These are phyloP conservation scores for Ormyrus thymus DNA, from an alignment of 2,888 invertebrate species.

Conservation along the genomic window DNA sequence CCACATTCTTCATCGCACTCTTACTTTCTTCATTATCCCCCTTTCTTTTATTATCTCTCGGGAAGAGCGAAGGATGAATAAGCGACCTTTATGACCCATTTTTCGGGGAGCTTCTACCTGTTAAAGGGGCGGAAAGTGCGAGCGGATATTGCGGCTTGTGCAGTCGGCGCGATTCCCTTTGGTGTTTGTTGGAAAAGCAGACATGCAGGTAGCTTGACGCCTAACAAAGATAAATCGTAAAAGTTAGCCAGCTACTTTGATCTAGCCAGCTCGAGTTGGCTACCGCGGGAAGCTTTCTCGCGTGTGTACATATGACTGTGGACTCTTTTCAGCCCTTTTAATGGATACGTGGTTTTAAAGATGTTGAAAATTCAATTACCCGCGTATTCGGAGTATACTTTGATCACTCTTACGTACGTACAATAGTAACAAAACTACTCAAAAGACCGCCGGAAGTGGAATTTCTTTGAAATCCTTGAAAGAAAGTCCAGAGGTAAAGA, in stretches of 20 bases:
- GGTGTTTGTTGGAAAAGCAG: slow-evolving; percentile 3
- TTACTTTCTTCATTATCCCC: slow-evolving; percentile 6
- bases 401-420: too few relatives aligned
- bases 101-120: neutral
- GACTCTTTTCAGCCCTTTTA: neutral
- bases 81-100: neutral
- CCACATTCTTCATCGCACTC: slow-evolving; percentile 21
- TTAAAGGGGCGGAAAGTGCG: neutral
- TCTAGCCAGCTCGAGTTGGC: slow-evolving; percentile 8
- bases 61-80: slow-evolving; percentile 1
- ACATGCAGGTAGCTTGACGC: slow-evolving; percentile 21
- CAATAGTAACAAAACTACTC: too few relatives aligned
- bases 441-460: too few relatives aligned
- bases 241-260: slow-evolving; percentile 38
- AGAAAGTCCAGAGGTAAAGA: too few relatives aligned
- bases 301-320: neutral
- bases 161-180: neutral
- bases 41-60: slow-evolving; percentile 1
- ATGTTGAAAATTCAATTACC: neutral
- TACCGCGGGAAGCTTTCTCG: slow-evolving; percentile 15
- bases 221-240: slow-evolving; percentile 41
- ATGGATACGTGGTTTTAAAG: neutral
- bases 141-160: neutral
- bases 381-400: too few relatives aligned
- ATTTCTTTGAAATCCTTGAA: too few relatives aligned